Conservation (phyloP, 1,140 invertebrate genomes). For the Hyposmocoma kahamanoa region DNA sequence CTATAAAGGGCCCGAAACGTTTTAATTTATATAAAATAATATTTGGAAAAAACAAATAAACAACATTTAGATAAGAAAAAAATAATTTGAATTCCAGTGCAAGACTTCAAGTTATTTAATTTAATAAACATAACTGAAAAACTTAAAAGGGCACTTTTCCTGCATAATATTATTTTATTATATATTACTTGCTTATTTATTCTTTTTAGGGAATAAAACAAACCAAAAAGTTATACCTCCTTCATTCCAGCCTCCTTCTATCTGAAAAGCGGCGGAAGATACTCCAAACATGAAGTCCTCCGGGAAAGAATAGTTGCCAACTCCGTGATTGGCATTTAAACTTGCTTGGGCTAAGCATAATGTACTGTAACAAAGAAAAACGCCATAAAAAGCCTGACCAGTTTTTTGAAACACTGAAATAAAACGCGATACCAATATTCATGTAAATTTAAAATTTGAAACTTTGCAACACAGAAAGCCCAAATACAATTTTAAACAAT, state of each 20-base stretch:
- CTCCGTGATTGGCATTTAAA: constrained; percentile 26
- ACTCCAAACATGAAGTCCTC: constrained; percentile 75
- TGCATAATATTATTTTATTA: background rate
- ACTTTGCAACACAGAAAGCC: too few species aligned
- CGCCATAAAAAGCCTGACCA: too few species aligned
- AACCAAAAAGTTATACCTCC: constrained; percentile 64
- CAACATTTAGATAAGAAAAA: too few species aligned
- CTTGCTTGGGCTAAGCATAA: constrained; percentile 36
- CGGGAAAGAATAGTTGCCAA: constrained; percentile 71
- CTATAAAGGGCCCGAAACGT: too few species aligned
- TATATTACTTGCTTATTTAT: background rate
- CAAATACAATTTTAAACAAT: too few species aligned
- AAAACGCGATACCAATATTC: too few species aligned
- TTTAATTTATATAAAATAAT: too few species aligned
- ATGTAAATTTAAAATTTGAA: too few species aligned
- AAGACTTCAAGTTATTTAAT: background rate
- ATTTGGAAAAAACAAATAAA: too few species aligned
- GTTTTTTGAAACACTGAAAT: too few species aligned
- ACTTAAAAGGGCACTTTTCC: background rate
- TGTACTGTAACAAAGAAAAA: constrained; percentile 39
- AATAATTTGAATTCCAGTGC: too few species aligned
- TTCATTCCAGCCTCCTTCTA: constrained; percentile 78
- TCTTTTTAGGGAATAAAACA: background rate
- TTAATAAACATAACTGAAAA: background rate
- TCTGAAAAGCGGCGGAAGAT: constrained; percentile 76